Evolutionary conservation across 2,113 vertebrate species (phyloP), one percentile per base, ranked within the genome.

Genomic region (Corythoichthys haematopterus): DNA sequence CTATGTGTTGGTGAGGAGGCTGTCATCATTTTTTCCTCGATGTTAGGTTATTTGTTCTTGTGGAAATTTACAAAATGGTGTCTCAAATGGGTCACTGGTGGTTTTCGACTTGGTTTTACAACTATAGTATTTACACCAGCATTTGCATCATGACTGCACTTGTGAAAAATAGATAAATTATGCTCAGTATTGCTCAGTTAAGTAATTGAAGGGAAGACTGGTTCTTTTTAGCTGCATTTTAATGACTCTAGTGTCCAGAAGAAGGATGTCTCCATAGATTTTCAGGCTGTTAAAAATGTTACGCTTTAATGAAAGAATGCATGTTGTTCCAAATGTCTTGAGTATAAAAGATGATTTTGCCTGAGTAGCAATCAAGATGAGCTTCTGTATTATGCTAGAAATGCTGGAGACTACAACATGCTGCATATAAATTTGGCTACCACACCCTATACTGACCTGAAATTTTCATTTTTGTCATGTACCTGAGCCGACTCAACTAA

Each of bases 391-490:
- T 58, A 40, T 72, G 47, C 65, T 65, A 40, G 58, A 71, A 65
- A 48, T 68, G 58, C 9, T 5, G 2, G 2, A 7, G 65, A 78
- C 73, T 78, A 73, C 82, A 84, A 72, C 53, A 65, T 76, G 51
- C 45, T 28, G 43, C 43, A 3, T 16, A 66, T 65, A 71, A 69
- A 67, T 69, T 66, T 64, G 69, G 47, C 71, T 64, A 33, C 55
- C 64, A 40, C 63, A 56, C 68, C 58, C 68, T 47, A 66, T 71
- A 70, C 66, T 45, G 57, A 55, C 40, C 56, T 38, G 20, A 64
- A 66, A 51, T 74, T 16, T 80, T 77, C 68, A 81, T 84, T 77
- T 76, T 66, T 80, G 46, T 64, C 71, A 60, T 47, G 45, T 73
- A 63, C 73, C 43, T 71, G 55, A 46, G 52, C 20, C 1, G 58